phyloP scores from a whole-genome alignment of 2,797 vertebrate species.

The Cossypha polioptera region DNA sequence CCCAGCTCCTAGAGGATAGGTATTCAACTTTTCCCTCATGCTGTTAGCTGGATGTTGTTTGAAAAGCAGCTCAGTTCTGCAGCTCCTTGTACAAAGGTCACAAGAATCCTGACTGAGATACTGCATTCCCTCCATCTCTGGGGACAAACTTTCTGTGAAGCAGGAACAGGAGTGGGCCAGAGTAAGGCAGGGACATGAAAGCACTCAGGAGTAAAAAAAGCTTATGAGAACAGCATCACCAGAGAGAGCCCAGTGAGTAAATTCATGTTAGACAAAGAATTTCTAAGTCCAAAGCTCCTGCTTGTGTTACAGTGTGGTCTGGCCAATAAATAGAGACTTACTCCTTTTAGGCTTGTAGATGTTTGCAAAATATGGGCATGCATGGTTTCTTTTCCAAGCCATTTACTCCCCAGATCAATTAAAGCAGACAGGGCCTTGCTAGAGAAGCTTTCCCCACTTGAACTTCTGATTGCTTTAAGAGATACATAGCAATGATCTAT shows the following conservation, averaged over 20 bases:
- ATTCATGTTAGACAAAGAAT: rapidly evolving
- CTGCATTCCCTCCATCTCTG: neutral
- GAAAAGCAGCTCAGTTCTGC: neutral
- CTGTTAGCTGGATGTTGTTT: neutral
- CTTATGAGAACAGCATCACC: neutral
- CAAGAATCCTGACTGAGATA: neutral
- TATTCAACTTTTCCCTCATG: neutral
- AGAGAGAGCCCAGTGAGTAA: neutral
- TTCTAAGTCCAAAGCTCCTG: neutral
- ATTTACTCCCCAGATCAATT: neutral
- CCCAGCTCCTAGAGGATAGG: neutral
- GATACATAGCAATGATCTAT: neutral
- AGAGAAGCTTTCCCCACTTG: neutral
- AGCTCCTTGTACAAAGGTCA: neutral
- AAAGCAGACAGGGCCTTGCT: neutral
- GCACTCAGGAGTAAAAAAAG: neutral
- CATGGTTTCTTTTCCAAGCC: neutral
- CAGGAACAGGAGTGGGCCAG: neutral
- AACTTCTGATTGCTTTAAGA: neutral
- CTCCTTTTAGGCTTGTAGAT: neutral
- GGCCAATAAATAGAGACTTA: neutral
- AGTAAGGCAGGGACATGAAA: neutral
- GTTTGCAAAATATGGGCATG: neutral
- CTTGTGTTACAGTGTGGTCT: neutral
- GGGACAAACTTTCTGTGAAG: neutral